Evolutionary conservation across 2,888 invertebrate species (phyloP).

Genomic region (Mechanitis messenoides): DNA sequence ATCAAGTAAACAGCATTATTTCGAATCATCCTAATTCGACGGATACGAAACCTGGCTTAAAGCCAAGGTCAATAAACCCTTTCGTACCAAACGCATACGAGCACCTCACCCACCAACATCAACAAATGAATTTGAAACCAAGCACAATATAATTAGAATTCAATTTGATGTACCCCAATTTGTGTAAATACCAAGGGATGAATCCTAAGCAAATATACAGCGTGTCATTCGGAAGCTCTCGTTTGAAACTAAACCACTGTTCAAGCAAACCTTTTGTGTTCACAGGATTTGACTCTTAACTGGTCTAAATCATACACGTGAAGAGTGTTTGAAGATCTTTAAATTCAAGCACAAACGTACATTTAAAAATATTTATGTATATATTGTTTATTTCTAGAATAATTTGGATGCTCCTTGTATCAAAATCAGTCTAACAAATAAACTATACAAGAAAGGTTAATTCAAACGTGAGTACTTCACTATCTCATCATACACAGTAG

Average conservation of each 20-base stretch:
- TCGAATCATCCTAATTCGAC: constrained; percentile 50
- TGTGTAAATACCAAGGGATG: constrained; percentile 65
- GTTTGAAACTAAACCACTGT: constrained; percentile 43
- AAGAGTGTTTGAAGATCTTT: constrained; percentile 30
- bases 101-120: constrained; percentile 44
- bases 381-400: too few relatives aligned
- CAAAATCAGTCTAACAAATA: too few relatives aligned
- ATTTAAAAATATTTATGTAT: too few relatives aligned
- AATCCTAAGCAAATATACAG: constrained; percentile 71
- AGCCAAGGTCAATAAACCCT: constrained; percentile 70
- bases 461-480: too few relatives aligned
- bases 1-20: constrained; percentile 42
- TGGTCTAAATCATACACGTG: constrained; percentile 14
- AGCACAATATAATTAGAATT: constrained; percentile 40
- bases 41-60: constrained; percentile 56
- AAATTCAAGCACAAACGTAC: too few relatives aligned
- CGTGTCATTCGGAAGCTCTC: constrained; percentile 57
- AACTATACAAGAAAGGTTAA: too few relatives aligned
- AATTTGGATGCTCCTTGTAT: too few relatives aligned
- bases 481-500: constrained; percentile 28
- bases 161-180: constrained; percentile 40
- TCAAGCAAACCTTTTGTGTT: constrained; percentile 38
- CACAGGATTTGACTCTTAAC: constrained; percentile 20
- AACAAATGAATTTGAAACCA: constrained; percentile 46
- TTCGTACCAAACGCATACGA: constrained; percentile 42